Evolutionary conservation across 2,888 invertebrate species (phyloP).

Genomic region (Ferrisia virgata): DNA sequence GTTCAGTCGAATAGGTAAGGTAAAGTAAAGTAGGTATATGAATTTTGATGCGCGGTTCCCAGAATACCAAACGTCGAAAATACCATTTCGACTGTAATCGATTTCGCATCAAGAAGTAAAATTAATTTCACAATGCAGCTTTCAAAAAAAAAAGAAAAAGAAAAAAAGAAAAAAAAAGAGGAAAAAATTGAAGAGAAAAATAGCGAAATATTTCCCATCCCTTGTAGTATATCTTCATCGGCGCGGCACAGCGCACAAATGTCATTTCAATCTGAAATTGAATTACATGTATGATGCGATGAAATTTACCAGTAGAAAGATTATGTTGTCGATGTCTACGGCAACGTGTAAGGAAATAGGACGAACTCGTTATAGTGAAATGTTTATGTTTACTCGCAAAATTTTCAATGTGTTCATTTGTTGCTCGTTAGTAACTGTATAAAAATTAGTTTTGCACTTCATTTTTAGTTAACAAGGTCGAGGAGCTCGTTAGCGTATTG

Average conservation of each 20-base stretch:
- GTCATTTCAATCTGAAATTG: neutral
- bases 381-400: conserved; percentile 31
- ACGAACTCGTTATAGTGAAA: conserved; percentile 19
- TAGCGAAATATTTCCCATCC: neutral
- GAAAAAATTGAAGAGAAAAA: neutral
- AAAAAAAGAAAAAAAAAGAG: neutral
- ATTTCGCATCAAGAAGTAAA: neutral
- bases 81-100: neutral
- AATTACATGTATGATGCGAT: neutral
- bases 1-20: too few relatives aligned
- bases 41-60: neutral
- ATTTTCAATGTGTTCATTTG: conserved; percentile 28
- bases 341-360: neutral
- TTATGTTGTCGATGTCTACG: neutral
- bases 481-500: conserved; percentile 28
- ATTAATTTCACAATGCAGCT: neutral
- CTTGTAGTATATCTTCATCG: too few relatives aligned
- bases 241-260: neutral
- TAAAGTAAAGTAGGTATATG: neutral
- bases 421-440: conserved; percentile 29
- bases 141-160: neutral
- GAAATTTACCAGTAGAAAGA: neutral
- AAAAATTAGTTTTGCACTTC: conserved; percentile 29
- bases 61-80: neutral
- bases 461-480: conserved; percentile 27